These are phyloP conservation scores for Uropsilus gracilis DNA, from an alignment of 2,113 vertebrate genomes.

Conservation along the genomic window DNA sequence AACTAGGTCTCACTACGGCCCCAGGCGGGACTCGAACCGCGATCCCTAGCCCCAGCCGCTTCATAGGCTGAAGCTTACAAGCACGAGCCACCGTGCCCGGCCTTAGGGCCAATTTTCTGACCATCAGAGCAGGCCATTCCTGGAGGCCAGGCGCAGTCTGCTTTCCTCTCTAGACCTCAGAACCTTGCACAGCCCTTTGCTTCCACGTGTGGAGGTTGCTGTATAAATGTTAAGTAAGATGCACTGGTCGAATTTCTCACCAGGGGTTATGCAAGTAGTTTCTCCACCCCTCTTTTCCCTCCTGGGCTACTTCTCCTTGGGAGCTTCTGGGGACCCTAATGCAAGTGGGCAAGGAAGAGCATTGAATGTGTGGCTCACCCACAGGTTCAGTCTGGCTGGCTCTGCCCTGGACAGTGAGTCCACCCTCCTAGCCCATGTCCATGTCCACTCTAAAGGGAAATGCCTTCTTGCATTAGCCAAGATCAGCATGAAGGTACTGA, in stretches of 20 bases:
- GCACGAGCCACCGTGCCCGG: no score
- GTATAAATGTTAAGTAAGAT: not conserved
- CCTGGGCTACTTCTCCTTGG: not conserved
- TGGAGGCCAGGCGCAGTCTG: fast-evolving
- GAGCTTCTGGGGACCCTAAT: not conserved
- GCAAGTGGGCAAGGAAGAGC: not conserved
- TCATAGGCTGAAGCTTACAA: no score
- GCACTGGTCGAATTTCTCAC: not conserved
- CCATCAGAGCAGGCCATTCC: not conserved
- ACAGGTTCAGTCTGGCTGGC: not conserved
- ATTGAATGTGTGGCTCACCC: fast-evolving
- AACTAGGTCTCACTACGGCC: no score
- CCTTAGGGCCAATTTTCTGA: not conserved
- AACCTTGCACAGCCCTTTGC: not conserved
- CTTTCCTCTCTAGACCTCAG: not conserved
- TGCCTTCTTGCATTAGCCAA: not conserved
- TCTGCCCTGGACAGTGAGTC: not conserved
- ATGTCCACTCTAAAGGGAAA: not conserved
- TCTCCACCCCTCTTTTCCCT: not conserved
- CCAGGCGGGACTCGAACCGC: no score
- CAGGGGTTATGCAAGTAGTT: not conserved
- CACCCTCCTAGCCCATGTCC: fast-evolving
- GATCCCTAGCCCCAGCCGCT: no score
- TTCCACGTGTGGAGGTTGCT: not conserved
- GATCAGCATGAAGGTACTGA: not conserved